phyloP scores from a whole-genome alignment of 2,113 vertebrate genomes.

The Terrapene triunguis region DNA sequence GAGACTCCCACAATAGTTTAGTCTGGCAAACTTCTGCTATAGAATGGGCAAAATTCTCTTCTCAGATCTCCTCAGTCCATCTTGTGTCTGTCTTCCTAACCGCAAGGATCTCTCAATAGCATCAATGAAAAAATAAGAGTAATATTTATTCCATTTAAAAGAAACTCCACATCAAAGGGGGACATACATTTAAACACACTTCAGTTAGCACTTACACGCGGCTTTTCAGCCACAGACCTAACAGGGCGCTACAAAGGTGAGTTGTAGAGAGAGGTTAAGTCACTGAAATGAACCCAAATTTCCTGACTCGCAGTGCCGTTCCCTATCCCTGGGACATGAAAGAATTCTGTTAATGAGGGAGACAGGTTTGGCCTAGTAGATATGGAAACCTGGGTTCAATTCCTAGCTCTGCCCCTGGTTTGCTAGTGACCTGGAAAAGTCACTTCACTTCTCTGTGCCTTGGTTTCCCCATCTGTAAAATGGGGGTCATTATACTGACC shows the following conservation, averaged over 20 bases:
- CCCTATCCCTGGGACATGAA: neutral
- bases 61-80: neutral
- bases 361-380: neutral
- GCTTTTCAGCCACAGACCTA: neutral
- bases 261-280: neutral
- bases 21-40: neutral
- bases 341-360: neutral
- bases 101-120: neutral
- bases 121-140: neutral
- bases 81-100: no score
- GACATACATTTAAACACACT: neutral
- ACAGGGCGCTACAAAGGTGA: neutral
- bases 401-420: neutral
- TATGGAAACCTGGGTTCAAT: neutral
- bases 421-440: neutral
- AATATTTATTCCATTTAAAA: neutral
- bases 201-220: neutral
- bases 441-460: neutral
- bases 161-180: neutral
- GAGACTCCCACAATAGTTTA: neutral
- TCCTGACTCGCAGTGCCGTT: neutral
- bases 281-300: no score
- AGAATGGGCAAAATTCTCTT: neutral
- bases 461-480: neutral
- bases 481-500: neutral